These are phyloP conservation scores for Lagopus muta DNA, from an alignment of 2,113 vertebrate species.

Conservation along the genomic window DNA sequence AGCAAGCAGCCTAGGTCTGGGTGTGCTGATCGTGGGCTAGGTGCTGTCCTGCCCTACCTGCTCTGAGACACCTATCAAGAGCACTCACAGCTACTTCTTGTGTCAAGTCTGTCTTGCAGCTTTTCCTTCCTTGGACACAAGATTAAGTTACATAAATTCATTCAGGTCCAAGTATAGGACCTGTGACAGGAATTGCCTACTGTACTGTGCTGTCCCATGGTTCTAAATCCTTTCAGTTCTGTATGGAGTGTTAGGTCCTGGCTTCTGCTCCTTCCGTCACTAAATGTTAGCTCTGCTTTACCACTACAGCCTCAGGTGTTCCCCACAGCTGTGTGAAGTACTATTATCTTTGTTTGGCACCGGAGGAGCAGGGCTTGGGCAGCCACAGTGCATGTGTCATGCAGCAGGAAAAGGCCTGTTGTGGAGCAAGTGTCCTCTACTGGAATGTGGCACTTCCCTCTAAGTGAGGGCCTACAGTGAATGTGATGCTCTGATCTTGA, in stretches of 20 bases:
- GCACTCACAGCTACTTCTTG: neutral
- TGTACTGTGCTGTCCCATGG: rapidly evolving
- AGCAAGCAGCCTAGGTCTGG: rapidly evolving
- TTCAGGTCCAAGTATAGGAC: neutral
- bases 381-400: neutral
- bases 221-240: neutral
- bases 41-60: neutral
- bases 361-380: neutral
- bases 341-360: neutral
- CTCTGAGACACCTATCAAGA: neutral
- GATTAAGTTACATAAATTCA: neutral
- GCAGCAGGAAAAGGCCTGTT: neutral
- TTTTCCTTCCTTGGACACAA: neutral
- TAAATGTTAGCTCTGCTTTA: neutral
- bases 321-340: neutral
- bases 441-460: neutral
- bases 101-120: neutral
- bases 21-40: rapidly evolving
- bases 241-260: neutral
- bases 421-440: neutral
- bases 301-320: neutral
- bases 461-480: too few species aligned
- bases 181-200: neutral
- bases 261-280: neutral
- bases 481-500: neutral